Base-by-base conservation (phyloP, 1,140 invertebrate species). In the Portunus trituberculatus region DNA sequence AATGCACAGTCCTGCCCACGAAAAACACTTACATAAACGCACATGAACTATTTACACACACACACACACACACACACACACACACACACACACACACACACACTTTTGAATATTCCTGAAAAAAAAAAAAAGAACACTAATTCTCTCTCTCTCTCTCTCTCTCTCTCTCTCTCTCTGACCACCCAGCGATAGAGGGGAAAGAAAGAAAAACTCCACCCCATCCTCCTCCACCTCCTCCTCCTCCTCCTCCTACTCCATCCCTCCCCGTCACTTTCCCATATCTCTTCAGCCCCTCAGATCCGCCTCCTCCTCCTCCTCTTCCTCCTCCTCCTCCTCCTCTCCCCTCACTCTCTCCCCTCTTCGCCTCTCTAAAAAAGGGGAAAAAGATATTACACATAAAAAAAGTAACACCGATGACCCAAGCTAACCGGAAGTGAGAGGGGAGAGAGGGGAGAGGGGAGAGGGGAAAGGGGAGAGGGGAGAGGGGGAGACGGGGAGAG, bases 21-120 rank as follows among this genome's bases (percentile, higher is more conserved):
- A 76, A 76, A 76, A 76, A 76, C 67, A 76, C 67, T 76, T 76
- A 76, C 67, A 76, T 76, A 76, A 76, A 76, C 67, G 67, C 67
- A 76, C 67, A 76, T 76, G 0, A 76, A n/a, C n/a, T 76, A 76
- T 76, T 76, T 20, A 76, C 67, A 76, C 6, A 76, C 67, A 76
- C 67, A 76, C 67, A 76, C 67, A 76, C 67, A 76, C 67, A 76
- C 67, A 76, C 67, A 76, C 67, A 76, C 67, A 76, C 67, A 76
- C 67, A 76, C 67, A 76, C 67, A 76, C 67, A 76, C 67, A 76
- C 67, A 76, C 67, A 76, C 67, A 76, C 67, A 76, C 67, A 76
- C 67, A 76, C 67, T n/a, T 76, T 76, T 76, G 67, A 76, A 76
- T 59, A 59, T 59, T 39, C 6, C 52, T 59, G 16, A 59, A 59